These are phyloP conservation scores for Aromia moschata DNA, from an alignment of 2,888 invertebrate species.

Conservation along the genomic window DNA sequence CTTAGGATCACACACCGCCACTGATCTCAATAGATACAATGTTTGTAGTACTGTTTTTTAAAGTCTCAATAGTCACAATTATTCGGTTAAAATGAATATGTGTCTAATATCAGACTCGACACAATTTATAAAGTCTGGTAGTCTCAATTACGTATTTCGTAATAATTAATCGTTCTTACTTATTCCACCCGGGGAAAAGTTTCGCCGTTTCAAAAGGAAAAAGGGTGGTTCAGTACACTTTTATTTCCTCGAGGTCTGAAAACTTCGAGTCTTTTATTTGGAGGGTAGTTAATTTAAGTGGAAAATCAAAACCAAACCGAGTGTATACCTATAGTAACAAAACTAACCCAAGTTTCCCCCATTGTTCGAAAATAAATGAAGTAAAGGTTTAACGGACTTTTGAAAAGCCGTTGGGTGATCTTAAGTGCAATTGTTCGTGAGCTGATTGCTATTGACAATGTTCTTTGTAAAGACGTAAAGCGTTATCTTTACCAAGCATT, in stretches of 20 bases:
- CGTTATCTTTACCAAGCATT: no score
- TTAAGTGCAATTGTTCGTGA: not conserved
- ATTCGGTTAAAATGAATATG: no score
- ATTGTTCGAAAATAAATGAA: not conserved
- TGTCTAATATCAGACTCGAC: no score
- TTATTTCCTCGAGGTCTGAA: not conserved
- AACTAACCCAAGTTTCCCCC: not conserved
- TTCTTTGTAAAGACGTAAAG: no score
- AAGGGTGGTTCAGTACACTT: not conserved
- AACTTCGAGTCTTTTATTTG: not conserved
- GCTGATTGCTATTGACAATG: no score
- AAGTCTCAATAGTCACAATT: no score
- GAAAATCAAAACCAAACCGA: not conserved
- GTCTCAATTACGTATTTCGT: no score
- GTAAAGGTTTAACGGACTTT: no score
- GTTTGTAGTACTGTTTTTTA: no score
- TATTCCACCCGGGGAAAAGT: not conserved
- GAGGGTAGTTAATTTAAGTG: not conserved
- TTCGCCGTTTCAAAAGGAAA: not conserved
- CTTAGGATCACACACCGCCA: no score
- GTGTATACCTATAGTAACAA: not conserved
- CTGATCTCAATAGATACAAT: no score
- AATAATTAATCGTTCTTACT: not conserved
- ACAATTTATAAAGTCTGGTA: no score
- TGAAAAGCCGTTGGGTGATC: not conserved